Conservation (phyloP, 1,140 invertebrate species). For the Hyphantria cunea region DNA sequence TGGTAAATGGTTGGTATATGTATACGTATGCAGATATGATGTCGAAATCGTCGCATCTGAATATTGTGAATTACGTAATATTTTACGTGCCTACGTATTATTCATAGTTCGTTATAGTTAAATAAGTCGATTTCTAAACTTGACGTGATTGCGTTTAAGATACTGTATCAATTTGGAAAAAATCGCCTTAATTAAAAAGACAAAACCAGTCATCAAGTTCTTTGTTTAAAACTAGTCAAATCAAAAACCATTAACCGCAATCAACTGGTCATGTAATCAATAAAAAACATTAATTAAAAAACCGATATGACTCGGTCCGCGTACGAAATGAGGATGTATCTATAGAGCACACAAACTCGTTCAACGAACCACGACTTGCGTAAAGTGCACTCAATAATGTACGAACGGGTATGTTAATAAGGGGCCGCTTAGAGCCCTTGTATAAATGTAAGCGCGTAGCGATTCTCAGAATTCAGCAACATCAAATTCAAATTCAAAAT, state of each 20-base stretch:
- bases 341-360: slow-evolving; percentile 49
- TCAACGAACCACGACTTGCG: slow-evolving; percentile 30
- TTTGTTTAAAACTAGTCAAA: slow-evolving; percentile 21
- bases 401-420: slow-evolving; percentile 57
- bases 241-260: slow-evolving; percentile 18
- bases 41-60: too few species aligned
- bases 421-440: slow-evolving; percentile 28
- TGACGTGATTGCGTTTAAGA: too few species aligned
- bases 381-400: slow-evolving; percentile 56
- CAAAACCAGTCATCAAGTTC: slow-evolving; percentile 12
- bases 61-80: too few species aligned
- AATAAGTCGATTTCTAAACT: too few species aligned
- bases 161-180: neutral
- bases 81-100: too few species aligned
- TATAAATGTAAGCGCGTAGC: neutral
- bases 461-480: neutral
- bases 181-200: slow-evolving; percentile 12
- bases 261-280: slow-evolving; percentile 13
- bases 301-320: slow-evolving; percentile 32
- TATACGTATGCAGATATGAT: too few species aligned
- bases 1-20: too few species aligned
- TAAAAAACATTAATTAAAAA: slow-evolving; percentile 17
- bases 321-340: slow-evolving; percentile 44
- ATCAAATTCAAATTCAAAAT: too few species aligned
- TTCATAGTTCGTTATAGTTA: too few species aligned